Evolutionary conservation across 2,888 invertebrate species (phyloP).

Genomic region (Drosophila macrospina): DNA sequence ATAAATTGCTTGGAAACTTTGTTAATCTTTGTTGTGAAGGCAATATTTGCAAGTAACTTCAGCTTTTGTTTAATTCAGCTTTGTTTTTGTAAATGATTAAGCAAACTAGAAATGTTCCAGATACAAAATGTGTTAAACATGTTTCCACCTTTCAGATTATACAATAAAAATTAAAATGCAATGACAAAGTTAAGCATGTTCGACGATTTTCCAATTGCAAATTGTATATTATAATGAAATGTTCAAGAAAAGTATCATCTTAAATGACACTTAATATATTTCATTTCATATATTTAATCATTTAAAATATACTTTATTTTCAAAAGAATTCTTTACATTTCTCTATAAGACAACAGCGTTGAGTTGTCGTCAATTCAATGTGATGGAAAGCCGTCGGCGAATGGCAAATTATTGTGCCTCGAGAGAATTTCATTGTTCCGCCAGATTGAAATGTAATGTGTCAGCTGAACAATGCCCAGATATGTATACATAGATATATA

Average conservation of each 20-base stretch:
- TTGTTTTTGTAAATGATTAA: too few relatives aligned
- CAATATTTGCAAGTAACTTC: too few relatives aligned
- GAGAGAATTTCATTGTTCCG: slow-evolving; percentile 35
- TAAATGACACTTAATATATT: background rate
- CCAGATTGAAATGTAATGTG: slow-evolving; percentile 24
- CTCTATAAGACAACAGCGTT: background rate
- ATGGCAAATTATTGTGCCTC: slow-evolving; percentile 27
- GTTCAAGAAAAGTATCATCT: background rate
- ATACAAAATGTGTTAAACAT: too few relatives aligned
- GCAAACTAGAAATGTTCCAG: too few relatives aligned
- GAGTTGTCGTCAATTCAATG: slow-evolving; percentile 10
- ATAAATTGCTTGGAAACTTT: too few relatives aligned
- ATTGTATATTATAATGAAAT: background rate
- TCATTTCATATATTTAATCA: too few relatives aligned
- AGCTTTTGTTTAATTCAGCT: too few relatives aligned
- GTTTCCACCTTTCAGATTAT: too few relatives aligned
- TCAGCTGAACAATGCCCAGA: slow-evolving; percentile 5
- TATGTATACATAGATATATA: background rate
- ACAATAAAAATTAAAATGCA: too few relatives aligned
- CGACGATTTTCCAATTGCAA: too few relatives aligned
- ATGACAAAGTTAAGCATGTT: too few relatives aligned
- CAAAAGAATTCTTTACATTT: background rate
- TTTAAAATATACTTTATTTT: background rate
- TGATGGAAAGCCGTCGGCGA: slow-evolving; percentile 56
- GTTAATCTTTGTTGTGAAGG: too few relatives aligned